A percentile compares a stretch with the other conserved stretches of the same genome.
These are phyloP conservation scores for Coracopsis vasa DNA, from an alignment of 2,113 vertebrate genomes.

Conservation along the genomic window DNA sequence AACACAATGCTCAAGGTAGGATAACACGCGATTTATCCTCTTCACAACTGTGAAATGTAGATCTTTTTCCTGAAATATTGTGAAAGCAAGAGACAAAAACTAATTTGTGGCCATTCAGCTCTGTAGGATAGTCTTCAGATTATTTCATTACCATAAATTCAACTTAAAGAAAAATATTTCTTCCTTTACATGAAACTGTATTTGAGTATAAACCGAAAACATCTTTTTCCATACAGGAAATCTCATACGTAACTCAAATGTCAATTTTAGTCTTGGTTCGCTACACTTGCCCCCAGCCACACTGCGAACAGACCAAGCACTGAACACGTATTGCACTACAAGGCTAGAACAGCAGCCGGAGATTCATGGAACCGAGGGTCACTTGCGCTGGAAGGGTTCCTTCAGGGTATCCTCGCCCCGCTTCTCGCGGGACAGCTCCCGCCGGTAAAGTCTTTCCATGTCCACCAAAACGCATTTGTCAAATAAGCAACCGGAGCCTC, in stretches of 20 bases:
- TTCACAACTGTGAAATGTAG: rapidly evolving
- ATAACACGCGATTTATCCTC: rapidly evolving
- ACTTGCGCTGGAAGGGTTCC: neutral
- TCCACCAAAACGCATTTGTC: neutral
- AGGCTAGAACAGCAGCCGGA: neutral
- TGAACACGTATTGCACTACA: neutral
- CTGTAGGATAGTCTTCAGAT: rapidly evolving
- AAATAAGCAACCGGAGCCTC: neutral
- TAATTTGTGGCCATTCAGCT: no score
- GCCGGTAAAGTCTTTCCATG: rapidly evolving
- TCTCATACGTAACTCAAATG: rapidly evolving
- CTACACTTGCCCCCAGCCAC: rapidly evolving
- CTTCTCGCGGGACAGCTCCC: neutral
- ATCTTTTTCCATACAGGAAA: rapidly evolving
- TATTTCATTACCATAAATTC: neutral
- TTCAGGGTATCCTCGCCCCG: neutral
- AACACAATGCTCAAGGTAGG: rapidly evolving
- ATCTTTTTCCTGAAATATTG: rapidly evolving
- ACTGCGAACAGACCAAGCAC: neutral
- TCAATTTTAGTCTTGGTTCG: rapidly evolving
- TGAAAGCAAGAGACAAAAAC: rapidly evolving
- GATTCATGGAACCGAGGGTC: neutral
- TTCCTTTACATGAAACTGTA: rapidly evolving
- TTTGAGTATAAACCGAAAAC: rapidly evolving
- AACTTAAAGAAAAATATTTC: neutral